phyloP scores from a whole-genome alignment of 2,113 vertebrate genomes.

The Trochalopteron elliotii region DNA sequence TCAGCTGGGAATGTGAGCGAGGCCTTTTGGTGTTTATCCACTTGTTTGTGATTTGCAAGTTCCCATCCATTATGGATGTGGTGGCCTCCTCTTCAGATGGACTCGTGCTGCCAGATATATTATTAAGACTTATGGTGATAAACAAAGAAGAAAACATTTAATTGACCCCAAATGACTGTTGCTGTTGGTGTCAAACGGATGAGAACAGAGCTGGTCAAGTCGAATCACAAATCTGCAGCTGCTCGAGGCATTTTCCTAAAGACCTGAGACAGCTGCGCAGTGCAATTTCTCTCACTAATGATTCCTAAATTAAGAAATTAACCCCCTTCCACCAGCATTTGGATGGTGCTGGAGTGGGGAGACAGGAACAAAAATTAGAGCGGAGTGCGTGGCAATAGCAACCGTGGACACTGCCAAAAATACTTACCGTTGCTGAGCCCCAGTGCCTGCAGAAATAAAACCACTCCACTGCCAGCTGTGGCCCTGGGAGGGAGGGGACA shows the following conservation, averaged over 20 bases:
- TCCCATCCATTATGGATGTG: constrained; percentile 32
- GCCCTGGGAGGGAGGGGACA: background rate
- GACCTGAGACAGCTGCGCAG: constrained; percentile 36
- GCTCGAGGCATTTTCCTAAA: constrained; percentile 15
- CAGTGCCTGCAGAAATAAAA: background rate
- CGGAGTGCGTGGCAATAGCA: background rate
- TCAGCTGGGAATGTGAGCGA: background rate
- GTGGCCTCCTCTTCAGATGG: background rate
- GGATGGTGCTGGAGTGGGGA: constrained; percentile 18
- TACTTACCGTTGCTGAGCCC: background rate
- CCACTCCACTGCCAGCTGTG: background rate
- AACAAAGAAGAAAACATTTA: constrained; percentile 55
- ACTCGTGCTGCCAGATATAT: constrained; percentile 23
- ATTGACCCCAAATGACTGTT: constrained; percentile 50
- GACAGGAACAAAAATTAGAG: constrained; percentile 58
- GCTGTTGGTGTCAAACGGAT: constrained; percentile 12
- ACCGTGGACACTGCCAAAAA: background rate
- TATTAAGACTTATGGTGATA: constrained; percentile 30
- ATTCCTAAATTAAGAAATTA: constrained; percentile 69
- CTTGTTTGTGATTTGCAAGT: background rate
- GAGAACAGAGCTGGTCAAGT: constrained; percentile 39
- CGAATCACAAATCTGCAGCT: constrained; percentile 35
- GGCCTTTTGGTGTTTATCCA: background rate
- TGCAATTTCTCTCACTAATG: constrained; percentile 68
- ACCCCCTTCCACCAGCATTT: constrained; percentile 51